Base-by-base conservation (phyloP, 2,888 invertebrate genomes). In the Patella depressa region DNA sequence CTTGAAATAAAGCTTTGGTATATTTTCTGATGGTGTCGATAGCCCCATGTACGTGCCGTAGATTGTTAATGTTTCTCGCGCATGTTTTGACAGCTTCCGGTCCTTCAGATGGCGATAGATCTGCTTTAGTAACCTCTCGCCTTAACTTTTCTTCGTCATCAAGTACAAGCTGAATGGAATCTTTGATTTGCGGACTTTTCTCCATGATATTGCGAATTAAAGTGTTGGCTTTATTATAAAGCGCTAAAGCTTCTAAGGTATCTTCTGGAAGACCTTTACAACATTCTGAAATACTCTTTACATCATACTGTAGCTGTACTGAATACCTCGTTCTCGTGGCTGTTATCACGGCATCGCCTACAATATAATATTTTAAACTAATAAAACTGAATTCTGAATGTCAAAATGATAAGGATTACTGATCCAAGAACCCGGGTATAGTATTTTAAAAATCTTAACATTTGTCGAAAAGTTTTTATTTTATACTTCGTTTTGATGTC, bases 21-120 rank as follows among this genome's bases (percentile, higher is more conserved):
- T 86, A 85, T 57, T 82, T 81, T 75, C 84, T 82, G 11, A 88
- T 84, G 2, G 84, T 85, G 54, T 86, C 85, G 9, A 86, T 79
- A 2, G 81, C 81, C 2, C 79, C 84, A 0, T 84, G 83, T 34
- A 88, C 79, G n/a, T 81, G 78, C 9, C 85, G 78, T 34, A 88
- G 75, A 65, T 83, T 84, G 53, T 81, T 82, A 24, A 88, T 83
- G 79, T 88, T 88, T 7, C 86, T 85, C 2, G 82, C 75, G 55
- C 86, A 84, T 3, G 76, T 77, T 29, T 84, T 84, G 76, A 86
- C 81, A 0, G 84, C 85, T 29, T 83, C 83, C n/a, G 86, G 84
- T 15, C 83, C 85, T 5, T 84, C 80, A 7, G 75, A 78, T 11
- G 78, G 77, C 9, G 82, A 74, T 14, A 88, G 79, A 71, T 86